A percentile compares a stretch with the other conserved stretches of the same genome.
Conservation (phyloP, 2,888 invertebrate genomes). For the Ceratothoa steindachneri region DNA sequence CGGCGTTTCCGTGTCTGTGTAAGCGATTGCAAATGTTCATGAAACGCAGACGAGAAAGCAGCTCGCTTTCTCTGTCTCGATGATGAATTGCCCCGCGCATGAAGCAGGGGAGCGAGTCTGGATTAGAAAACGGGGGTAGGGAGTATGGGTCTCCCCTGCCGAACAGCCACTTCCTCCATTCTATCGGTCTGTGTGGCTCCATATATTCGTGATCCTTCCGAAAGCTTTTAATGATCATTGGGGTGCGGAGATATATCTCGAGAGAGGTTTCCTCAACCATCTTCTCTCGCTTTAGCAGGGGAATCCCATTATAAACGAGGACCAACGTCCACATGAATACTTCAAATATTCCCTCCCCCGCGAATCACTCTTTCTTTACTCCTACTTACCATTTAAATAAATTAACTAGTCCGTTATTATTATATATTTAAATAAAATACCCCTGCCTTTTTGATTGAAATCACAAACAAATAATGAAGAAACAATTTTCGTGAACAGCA, state of each 20-base stretch:
- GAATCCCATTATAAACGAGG: too few relatives aligned
- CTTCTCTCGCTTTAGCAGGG: background rate
- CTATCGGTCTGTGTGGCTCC: background rate
- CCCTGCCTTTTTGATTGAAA: too few relatives aligned
- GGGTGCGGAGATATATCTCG: background rate
- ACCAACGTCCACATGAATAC: too few relatives aligned
- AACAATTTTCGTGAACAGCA: too few relatives aligned
- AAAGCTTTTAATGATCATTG: constrained; percentile 9
- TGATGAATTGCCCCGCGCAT: background rate
- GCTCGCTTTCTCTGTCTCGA: background rate
- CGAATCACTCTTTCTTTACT: too few relatives aligned
- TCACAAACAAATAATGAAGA: too few relatives aligned
- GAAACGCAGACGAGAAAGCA: background rate
- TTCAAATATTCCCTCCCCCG: too few relatives aligned
- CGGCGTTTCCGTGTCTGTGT: background rate
- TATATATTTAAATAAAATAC: too few relatives aligned
- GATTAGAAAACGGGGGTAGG: background rate
- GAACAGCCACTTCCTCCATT: background rate
- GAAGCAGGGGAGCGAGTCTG: background rate
- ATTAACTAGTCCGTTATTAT: too few relatives aligned
- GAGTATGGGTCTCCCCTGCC: background rate
- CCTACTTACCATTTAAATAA: too few relatives aligned
- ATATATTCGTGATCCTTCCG: background rate
- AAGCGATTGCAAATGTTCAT: background rate
- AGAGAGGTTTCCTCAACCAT: background rate